Percentiles rank a stretch among this genome's conserved stretches.
Conservation (phyloP, 2,888 invertebrate species). For the Xylota sylvarum region DNA sequence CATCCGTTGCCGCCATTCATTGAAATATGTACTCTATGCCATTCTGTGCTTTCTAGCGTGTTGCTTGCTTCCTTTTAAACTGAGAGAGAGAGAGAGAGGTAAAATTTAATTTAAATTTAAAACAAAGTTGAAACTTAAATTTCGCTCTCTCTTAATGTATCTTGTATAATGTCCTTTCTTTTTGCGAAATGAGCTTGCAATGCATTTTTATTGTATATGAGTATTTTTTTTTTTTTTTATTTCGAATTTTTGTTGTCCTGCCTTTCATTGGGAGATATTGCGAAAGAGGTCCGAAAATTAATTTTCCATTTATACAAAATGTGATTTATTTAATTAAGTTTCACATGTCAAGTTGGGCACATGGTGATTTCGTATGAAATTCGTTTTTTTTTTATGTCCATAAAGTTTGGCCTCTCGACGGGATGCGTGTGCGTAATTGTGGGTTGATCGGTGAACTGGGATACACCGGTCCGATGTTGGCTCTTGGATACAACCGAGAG, state of each 20-base stretch:
- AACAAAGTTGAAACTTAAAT: conserved; percentile 57
- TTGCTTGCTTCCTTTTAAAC: neutral
- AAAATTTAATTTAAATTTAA: conserved; percentile 56
- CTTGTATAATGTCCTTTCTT: neutral
- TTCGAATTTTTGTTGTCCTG: neutral
- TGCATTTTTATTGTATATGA: conserved; percentile 12
- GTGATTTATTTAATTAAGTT: conserved; percentile 76
- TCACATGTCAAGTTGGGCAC: conserved; percentile 65
- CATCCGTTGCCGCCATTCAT: conserved; percentile 58
- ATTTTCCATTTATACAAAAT: conserved; percentile 70
- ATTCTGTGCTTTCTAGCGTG: conserved; percentile 25
- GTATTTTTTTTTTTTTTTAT: neutral
- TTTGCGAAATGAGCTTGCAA: neutral
- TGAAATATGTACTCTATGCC: conserved; percentile 27
- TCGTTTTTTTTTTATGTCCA: conserved; percentile 19
- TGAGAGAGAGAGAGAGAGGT: too few species aligned
- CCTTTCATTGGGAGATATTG: neutral
- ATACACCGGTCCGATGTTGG: neutral
- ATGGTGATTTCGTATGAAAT: conserved; percentile 58
- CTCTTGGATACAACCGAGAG: neutral
- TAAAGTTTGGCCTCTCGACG: neutral
- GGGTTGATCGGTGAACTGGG: conserved; percentile 34
- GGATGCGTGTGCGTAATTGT: conserved; percentile 48
- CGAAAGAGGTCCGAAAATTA: conserved; percentile 53
- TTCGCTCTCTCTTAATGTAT: conserved; percentile 2